Evolutionary conservation across 2,113 vertebrate species (phyloP), one percentile per base, ranked within the genome.

Genomic region (Neodontobutis hainanensis): DNA sequence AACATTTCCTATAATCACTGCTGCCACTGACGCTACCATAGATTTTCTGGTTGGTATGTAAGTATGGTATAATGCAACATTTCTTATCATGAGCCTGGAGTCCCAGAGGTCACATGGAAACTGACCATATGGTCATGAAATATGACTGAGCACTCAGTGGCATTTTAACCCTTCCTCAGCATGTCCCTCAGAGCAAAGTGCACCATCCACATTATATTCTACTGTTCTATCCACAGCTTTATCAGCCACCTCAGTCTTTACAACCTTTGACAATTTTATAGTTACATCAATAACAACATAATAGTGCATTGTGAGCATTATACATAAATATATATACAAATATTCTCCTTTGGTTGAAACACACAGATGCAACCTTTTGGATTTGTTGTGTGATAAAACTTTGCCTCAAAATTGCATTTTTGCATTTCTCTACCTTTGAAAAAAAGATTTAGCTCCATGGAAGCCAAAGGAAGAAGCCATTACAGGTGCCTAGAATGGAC

Each of bases 31-130:
- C 5, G 50, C 50, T 10, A 10, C 50, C 16, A 52, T 52, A 27
- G 19, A 11, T 27, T 11, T 11, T 11, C 2, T 10, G 4, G 27
- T 11, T 19, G n/a, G n/a, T n/a, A n/a, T 51, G 10, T 19, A 5
- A 32, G 49, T 8, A 10, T 27, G 10, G 6, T 6, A 5, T 19
- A 19, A 52, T 19, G 32, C 11, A 19, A 34, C 27, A 34, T 52
- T 52, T 32, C 32, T 14, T 27, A 34, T 27, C 19, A 27, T 27
- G 1, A 19, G 50, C 19, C 50, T 11, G 19, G 11, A 12, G 50
- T 52, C 50, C 50, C 50, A 27, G 50, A 52, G 50, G 50, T 52
- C 50, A 34, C 27, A 12, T 52, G 50, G 12, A 34, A 52, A 52
- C 50, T 9, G 50, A 12, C 11, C 50, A 12, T 52, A 52, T 12